Conservation (phyloP, 2,113 vertebrate genomes). For the Catharus fuscescens region DNA sequence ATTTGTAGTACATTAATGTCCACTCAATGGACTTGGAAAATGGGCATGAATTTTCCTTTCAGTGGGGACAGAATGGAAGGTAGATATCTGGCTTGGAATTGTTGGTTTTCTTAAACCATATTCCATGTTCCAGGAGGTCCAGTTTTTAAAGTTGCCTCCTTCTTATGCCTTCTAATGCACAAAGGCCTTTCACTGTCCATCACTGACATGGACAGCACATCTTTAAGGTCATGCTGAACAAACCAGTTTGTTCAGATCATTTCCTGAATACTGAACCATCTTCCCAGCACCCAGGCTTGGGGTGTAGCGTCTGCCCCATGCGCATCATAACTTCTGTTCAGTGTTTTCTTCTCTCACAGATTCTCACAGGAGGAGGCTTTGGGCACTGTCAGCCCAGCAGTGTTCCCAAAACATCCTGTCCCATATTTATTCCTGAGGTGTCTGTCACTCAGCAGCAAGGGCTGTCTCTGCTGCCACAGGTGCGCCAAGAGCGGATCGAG, state of each 20-base stretch:
- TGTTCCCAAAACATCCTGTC: background rate
- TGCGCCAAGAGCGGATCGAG: background rate
- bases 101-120: background rate
- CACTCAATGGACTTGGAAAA: background rate
- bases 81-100: background rate
- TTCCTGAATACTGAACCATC: background rate
- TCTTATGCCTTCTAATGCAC: background rate
- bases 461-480: background rate
- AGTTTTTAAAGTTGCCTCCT: background rate
- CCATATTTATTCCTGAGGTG: background rate
- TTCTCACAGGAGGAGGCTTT: background rate
- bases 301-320: background rate
- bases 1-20: conserved; percentile 4
- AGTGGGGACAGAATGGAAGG: background rate
- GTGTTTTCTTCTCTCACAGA: fast-evolving
- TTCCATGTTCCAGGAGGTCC: background rate
- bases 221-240: background rate
- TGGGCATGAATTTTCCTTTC: conserved; percentile 10
- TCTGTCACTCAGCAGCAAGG: background rate
- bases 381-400: background rate
- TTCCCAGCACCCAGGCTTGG: background rate
- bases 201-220: background rate
- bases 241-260: background rate
- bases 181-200: background rate
- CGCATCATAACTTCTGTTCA: background rate